Evolutionary conservation across 2,113 vertebrate genomes (phyloP), one percentile per base, ranked within the genome.

Genomic region (Benitochromis conjunctus): DNA sequence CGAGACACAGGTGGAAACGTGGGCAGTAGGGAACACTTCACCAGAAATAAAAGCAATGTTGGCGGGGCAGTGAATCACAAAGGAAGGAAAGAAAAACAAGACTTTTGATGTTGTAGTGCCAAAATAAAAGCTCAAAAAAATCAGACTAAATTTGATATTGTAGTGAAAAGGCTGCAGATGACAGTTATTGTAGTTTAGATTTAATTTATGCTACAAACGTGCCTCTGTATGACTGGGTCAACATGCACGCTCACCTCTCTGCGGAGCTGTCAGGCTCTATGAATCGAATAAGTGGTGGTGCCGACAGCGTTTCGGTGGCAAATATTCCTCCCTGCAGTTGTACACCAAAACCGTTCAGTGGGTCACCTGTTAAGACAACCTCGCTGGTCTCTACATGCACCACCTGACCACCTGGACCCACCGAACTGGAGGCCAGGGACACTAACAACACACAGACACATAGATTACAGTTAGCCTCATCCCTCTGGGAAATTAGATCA

Each of bases 251-350:
- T 96, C 96, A 97, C 98, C 98, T 98, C 96, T 99, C 99, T 9
- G 99, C 98, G 1, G 99, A 97, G 91, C 99, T 99, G 97, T 99
- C 99, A 0, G 99, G 98, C 90, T 99, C 99, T 11, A 99, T 99
- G 94, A 99, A 99, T 46, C 98, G 95, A 89, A 99, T 96, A 6
- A 99, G 97, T 3, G 99, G 98, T 0, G 99, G 98, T 3, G 98
- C 97, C 2, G 98, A 99, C 81, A 99, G 95, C 4, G 98, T 98
- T 94, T 99, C 99, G 0, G 98, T 99, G 91, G 98, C 98, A 48
- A 99, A 99, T 94, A 99, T 98, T 51, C 99, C 98, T 56, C 99
- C 99, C 90, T 99, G 99, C 34, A 99, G 97, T 95, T 99, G 99
- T 16, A 99, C 97, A 56, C 99, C 99, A 1, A 99, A 99, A 88